These are phyloP conservation scores for Benthochromis sp. DNA, from an alignment of 2,113 vertebrate genomes.

Conservation along the genomic window DNA sequence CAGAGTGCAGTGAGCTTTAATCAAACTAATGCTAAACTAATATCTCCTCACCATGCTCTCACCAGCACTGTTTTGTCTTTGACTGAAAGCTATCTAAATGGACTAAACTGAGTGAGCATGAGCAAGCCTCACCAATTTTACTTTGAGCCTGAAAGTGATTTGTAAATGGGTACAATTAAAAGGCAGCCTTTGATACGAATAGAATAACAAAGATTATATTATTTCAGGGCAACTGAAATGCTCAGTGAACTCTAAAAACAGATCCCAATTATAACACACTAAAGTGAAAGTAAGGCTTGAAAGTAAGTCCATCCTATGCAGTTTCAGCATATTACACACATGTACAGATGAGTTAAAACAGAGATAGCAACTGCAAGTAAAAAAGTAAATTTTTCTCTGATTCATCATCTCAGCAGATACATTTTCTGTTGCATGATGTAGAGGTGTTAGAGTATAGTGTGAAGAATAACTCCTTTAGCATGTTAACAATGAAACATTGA, in stretches of 20 bases:
- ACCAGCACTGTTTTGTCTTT: not conserved
- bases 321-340: not conserved
- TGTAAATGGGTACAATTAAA: not conserved
- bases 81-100: constrained; percentile 60
- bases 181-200: not conserved
- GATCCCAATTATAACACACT: not conserved
- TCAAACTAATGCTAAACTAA: not conserved
- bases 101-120: constrained; percentile 52
- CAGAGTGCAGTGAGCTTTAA: not conserved
- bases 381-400: not conserved
- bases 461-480: not conserved
- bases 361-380: not conserved
- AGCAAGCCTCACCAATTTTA: not conserved
- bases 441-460: not conserved
- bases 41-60: not conserved
- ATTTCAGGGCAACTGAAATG: not conserved
- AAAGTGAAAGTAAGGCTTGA: not conserved
- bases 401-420: not conserved
- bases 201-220: not conserved
- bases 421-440: not conserved
- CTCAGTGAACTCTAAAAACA: not conserved
- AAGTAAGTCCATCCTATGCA: not conserved
- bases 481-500: not conserved
- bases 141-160: not conserved
- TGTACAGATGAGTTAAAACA: not conserved